Percentiles rank a stretch among this genome's conserved stretches.
phyloP scores from a whole-genome alignment of 2,797 vertebrate species.

The Parotocinclus haroldoi region DNA sequence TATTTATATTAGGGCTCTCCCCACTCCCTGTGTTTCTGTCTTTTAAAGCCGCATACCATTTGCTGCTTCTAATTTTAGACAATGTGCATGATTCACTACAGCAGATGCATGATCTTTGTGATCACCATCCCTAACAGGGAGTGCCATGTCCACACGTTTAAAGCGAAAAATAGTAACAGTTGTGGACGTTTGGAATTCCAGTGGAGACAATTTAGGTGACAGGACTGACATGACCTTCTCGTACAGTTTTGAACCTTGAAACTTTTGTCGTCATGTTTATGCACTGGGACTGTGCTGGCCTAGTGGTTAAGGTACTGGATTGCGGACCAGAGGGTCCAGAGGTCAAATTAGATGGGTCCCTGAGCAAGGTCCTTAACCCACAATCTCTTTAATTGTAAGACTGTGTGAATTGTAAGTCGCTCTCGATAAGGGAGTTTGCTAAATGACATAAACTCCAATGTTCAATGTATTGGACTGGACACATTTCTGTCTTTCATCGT shows the following conservation, averaged over 20 bases:
- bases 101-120: constrained; percentile 56
- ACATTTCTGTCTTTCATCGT: no score
- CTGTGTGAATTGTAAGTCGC: no score
- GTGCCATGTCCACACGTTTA: background rate
- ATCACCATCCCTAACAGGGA: constrained; percentile 48
- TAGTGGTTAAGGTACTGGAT: no score
- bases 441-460: no score
- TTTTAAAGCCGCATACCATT: constrained; percentile 1
- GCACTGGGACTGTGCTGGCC: background rate
- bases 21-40: constrained; percentile 3
- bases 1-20: constrained; percentile 4
- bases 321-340: no score
- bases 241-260: background rate
- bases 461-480: no score
- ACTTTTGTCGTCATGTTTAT: background rate
- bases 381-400: no score
- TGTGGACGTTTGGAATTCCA: constrained; percentile 1
- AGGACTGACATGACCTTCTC: background rate
- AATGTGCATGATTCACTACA: constrained; percentile 27
- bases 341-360: no score
- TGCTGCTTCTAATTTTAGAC: constrained; percentile 19
- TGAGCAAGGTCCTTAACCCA: no score
- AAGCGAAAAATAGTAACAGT: constrained; percentile 15
- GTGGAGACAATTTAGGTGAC: constrained; percentile 1
- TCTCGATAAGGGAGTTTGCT: no score